Conservation (phyloP, 1,140 invertebrate species). For the Scaptomyza montana region DNA sequence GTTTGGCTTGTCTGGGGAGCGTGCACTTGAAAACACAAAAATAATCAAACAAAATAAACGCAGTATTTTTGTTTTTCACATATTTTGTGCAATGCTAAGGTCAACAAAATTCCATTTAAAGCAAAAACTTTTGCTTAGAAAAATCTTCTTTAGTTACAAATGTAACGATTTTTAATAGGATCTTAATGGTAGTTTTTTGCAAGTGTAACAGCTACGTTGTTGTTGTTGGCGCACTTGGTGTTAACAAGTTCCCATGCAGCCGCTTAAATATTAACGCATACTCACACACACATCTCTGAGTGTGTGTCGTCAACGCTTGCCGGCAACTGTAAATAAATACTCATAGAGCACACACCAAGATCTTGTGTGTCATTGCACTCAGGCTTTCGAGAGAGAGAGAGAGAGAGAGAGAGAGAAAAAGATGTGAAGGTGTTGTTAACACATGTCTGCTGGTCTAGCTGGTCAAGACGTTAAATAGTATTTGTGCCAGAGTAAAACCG, state of each 20-base stretch:
- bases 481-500: slow-evolving; percentile 53
- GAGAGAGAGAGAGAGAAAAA: not conserved
- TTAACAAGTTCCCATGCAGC: slow-evolving; percentile 81
- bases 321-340: slow-evolving; percentile 80
- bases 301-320: slow-evolving; percentile 48
- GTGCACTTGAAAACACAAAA: not conserved
- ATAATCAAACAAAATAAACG: not conserved
- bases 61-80: too few species aligned
- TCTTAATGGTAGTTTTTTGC: not conserved
- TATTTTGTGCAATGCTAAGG: too few species aligned
- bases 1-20: not conserved
- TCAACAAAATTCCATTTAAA: too few species aligned
- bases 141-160: too few species aligned
- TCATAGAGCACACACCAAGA: slow-evolving; percentile 73
- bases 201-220: slow-evolving; percentile 8
- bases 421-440: not conserved
- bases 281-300: slow-evolving; percentile 35
- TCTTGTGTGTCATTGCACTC: slow-evolving; percentile 80
- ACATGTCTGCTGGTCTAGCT: slow-evolving; percentile 1
- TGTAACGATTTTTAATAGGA: too few species aligned
- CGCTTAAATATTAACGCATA: slow-evolving; percentile 80
- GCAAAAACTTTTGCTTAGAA: too few species aligned
- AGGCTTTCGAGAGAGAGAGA: slow-evolving; percentile 1
- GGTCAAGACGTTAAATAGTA: slow-evolving; percentile 57
- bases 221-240: slow-evolving; percentile 62